A percentile compares a stretch with the other conserved stretches of the same genome.
Evolutionary conservation across 2,797 vertebrate genomes (phyloP).

Genomic region (Austrolebias charrua): DNA sequence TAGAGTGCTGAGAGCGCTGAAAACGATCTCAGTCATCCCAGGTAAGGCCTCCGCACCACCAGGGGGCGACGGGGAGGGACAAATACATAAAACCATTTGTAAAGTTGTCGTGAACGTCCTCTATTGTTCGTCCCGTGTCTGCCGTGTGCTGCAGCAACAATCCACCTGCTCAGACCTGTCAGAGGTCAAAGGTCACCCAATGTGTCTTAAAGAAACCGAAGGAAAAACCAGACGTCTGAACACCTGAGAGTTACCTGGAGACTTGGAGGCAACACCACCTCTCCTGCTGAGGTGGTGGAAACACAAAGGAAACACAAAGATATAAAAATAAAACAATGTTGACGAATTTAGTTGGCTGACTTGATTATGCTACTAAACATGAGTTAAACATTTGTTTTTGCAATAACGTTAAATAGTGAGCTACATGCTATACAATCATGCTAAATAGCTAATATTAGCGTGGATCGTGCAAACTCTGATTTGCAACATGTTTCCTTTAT

Average conservation of each 20-base stretch:
- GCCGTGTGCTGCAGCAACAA: conserved; percentile 51
- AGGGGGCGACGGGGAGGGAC: conserved; percentile 38
- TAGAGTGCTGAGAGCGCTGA: conserved; percentile 95
- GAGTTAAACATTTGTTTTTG: no score
- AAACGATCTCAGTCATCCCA: conserved; percentile 98
- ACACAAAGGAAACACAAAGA: neutral
- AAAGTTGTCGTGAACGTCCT: conserved; percentile 44
- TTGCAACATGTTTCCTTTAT: no score
- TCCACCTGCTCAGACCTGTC: conserved; percentile 3
- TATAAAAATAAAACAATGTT: neutral
- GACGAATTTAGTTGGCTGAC: neutral
- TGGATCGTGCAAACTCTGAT: no score
- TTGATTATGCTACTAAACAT: no score
- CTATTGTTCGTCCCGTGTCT: conserved; percentile 52
- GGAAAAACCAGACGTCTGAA: conserved; percentile 42
- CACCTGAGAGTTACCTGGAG: conserved; percentile 19
- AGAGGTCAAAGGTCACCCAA: conserved; percentile 27
- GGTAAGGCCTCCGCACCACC: conserved; percentile 82
- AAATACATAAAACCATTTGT: neutral
- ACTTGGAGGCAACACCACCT: neutral
- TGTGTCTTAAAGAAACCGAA: conserved; percentile 23
- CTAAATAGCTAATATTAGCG: no score
- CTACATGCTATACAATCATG: no score
- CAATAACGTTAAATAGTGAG: no score
- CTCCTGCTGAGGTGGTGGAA: neutral